A percentile compares a stretch with the other conserved stretches of the same genome.
Evolutionary conservation across 1,140 invertebrate species (phyloP).

Genomic region (Chionoecetes opilio): DNA sequence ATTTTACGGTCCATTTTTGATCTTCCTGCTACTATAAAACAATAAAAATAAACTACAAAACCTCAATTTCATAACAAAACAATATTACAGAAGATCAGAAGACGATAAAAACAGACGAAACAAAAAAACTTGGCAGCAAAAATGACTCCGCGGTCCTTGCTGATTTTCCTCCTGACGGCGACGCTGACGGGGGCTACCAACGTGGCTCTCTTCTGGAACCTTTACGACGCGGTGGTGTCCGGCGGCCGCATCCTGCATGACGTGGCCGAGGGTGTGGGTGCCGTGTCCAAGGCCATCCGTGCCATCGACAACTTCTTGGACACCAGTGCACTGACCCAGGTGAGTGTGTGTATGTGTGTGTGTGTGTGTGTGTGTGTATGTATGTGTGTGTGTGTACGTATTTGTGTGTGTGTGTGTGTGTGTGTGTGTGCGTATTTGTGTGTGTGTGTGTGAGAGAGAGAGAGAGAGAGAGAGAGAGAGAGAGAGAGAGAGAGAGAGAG

Average conservation of each 20-base stretch:
- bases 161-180: constrained; percentile 31
- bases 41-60: neutral
- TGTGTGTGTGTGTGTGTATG: neutral
- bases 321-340: constrained; percentile 54
- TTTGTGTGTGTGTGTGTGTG: neutral
- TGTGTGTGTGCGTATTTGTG: constrained; percentile 4
- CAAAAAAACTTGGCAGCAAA: neutral
- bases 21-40: neutral
- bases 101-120: neutral
- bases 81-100: neutral
- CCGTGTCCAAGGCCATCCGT: constrained; percentile 80
- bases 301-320: constrained; percentile 79
- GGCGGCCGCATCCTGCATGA: constrained; percentile 80
- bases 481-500: too few species aligned
- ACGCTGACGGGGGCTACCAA: constrained; percentile 66
- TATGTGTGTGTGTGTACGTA: neutral
- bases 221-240: constrained; percentile 80
- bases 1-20: neutral
- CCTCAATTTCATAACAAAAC: too few species aligned
- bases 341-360: neutral
- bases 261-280: constrained; percentile 78
- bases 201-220: constrained; percentile 79
- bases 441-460: neutral
- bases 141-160: constrained; percentile 32
- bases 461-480: too few species aligned